Base-by-base conservation (phyloP, 2,888 invertebrate genomes). In the Thymelicus lineola region DNA sequence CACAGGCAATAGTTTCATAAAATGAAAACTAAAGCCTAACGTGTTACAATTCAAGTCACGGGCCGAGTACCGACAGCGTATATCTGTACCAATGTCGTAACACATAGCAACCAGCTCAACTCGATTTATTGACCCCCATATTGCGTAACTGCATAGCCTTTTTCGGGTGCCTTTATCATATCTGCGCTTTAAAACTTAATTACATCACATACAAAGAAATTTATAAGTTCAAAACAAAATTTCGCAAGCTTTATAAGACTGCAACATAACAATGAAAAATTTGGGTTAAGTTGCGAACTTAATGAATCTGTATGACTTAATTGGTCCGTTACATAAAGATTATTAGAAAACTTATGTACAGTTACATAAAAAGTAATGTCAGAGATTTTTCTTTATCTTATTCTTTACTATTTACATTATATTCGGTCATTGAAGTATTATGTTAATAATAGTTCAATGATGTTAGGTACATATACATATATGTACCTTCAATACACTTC, bases 101-200 rank as follows among this genome's bases (percentile, higher is more conserved):
- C 36, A 20, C 62, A 46, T 5, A 48, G 62, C 35, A 48, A 62
- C 62, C 48, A 28, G 12, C 20, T 59, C 60, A 67, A 17, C 53
- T 60, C 53, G 60, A 67, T 67, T 42, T 53, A 60, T 53, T 28
- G 53, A 67, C 60, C 60, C 53, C 7, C 50, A 53, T 53, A 60
- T 67, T 67, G 50, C 53, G 60, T 45, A 50, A 59, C n/a, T 10
- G 38, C 15, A 12, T 35, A 15, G 42, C 28, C 7, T n/a, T 55
- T 59, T 38, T 50, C 36, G 17, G 12, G 55, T 36, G 58, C 7
- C 14, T 38, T 38, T 15, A 50, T 17, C 7, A 17, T 17, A 9
- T 17, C 4, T 17, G 48, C n/a, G 15, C 48, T 48, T 48, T 42
- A 10, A 50, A 50, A 9, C 12, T 50, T 17, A 50, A 50, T 15